These are phyloP conservation scores for Saccostrea glomerata DNA, from an alignment of 1,140 invertebrate species.

Conservation along the genomic window DNA sequence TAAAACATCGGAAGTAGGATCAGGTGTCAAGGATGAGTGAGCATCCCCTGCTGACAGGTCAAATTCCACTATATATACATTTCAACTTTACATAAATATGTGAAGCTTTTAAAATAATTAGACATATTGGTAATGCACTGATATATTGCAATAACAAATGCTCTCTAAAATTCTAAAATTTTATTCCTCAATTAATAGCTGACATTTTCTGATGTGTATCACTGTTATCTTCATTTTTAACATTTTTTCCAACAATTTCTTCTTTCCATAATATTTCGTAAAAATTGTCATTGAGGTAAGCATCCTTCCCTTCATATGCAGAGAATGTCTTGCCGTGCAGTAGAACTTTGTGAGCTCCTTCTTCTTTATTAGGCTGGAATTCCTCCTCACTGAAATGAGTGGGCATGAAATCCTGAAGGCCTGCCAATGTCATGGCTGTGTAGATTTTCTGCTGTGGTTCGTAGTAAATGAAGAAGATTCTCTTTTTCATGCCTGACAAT, in stretches of 20 bases:
- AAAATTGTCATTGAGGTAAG: not conserved
- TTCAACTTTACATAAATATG: no score
- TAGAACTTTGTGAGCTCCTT: not conserved
- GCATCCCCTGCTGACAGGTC: no score
- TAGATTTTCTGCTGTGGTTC: not conserved
- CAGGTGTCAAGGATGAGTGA: no score
- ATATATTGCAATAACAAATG: not conserved
- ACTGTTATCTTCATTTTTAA: not conserved
- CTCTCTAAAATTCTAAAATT: not conserved
- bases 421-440: not conserved
- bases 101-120: not conserved
- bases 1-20: no score
- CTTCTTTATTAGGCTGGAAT: not conserved
- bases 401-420: not conserved
- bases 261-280: not conserved
- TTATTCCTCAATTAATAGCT: constrained; percentile 3
- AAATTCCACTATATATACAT: no score
- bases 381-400: constrained; percentile 13
- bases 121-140: not conserved
- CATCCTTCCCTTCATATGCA: not conserved
- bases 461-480: constrained; percentile 25
- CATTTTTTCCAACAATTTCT: not conserved
- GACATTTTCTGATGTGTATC: not conserved
- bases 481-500: not conserved
- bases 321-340: not conserved